phyloP scores from a whole-genome alignment of 2,113 vertebrate species.

The Pampusana beccarii region DNA sequence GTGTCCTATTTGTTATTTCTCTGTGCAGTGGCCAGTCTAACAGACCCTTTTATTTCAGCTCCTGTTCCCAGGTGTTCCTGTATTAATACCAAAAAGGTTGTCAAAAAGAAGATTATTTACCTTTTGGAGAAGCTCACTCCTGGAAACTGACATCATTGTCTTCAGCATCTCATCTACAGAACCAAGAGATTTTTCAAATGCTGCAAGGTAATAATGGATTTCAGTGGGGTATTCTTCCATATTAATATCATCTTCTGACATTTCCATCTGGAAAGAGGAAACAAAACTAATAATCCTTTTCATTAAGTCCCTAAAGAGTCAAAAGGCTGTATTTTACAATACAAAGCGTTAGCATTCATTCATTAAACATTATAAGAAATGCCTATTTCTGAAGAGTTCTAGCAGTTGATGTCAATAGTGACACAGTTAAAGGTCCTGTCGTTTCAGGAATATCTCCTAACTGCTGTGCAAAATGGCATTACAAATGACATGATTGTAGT shows the following conservation, averaged over 20 bases:
- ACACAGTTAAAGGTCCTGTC: neutral
- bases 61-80: neutral
- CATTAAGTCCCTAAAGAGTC: neutral
- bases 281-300: slow-evolving; percentile 29
- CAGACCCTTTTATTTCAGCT: neutral
- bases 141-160: slow-evolving; percentile 87
- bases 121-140: slow-evolving; percentile 84
- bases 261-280: slow-evolving; percentile 56
- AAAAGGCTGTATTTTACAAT: neutral
- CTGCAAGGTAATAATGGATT: slow-evolving; percentile 87
- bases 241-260: slow-evolving; percentile 71
- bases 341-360: neutral
- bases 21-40: neutral
- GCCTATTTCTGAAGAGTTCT: neutral
- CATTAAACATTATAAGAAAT: neutral
- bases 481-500: neutral
- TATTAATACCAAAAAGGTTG: neutral
- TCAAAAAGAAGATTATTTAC: slow-evolving; percentile 62
- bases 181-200: slow-evolving; percentile 85
- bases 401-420: neutral
- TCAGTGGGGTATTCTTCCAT: slow-evolving; percentile 91
- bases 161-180: slow-evolving; percentile 87
- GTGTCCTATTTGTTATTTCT: neutral
- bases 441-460: neutral
- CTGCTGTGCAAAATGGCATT: neutral